Evolutionary conservation across 2,888 invertebrate genomes (phyloP).

Genomic region (Autographa pulchrina): DNA sequence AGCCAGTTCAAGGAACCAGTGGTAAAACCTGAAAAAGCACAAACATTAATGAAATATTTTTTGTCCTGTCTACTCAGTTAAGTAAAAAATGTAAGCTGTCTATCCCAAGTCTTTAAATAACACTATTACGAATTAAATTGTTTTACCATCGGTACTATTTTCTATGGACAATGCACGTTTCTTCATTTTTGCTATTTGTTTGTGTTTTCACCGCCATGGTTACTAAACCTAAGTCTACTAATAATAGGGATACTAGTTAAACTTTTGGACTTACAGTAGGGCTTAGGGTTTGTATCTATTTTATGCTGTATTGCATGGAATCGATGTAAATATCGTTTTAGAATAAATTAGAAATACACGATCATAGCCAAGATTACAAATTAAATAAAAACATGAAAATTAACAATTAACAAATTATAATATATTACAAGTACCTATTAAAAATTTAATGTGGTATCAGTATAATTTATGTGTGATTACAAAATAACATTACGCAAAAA

Average conservation of each 20-base stretch:
- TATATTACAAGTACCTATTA: too few species aligned
- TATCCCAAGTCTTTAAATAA: neutral
- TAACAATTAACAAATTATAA: too few species aligned
- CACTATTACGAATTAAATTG: neutral
- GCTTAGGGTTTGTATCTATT: too few species aligned
- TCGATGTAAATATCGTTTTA: too few species aligned
- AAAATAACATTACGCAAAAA: neutral
- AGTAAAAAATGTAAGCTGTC: too few species aligned
- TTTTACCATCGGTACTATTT: slow-evolving; percentile 56
- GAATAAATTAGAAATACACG: too few species aligned
- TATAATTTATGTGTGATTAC: neutral
- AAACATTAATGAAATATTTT: neutral
- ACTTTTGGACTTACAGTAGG: too few species aligned
- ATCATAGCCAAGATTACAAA: too few species aligned
- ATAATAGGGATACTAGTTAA: too few species aligned
- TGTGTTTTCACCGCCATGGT: slow-evolving; percentile 53
- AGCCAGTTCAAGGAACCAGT: slow-evolving; percentile 80
- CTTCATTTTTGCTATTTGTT: slow-evolving; percentile 52
- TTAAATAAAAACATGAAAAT: too few species aligned
- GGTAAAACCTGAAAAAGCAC: slow-evolving; percentile 67
- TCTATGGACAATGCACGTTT: slow-evolving; percentile 49
- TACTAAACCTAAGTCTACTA: slow-evolving; percentile 32
- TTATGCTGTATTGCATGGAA: too few species aligned
- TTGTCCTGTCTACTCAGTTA: neutral
- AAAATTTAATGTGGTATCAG: too few species aligned